These are phyloP conservation scores for Sebastolobus altivelis DNA, from an alignment of 2,797 vertebrate species.

Conservation along the genomic window DNA sequence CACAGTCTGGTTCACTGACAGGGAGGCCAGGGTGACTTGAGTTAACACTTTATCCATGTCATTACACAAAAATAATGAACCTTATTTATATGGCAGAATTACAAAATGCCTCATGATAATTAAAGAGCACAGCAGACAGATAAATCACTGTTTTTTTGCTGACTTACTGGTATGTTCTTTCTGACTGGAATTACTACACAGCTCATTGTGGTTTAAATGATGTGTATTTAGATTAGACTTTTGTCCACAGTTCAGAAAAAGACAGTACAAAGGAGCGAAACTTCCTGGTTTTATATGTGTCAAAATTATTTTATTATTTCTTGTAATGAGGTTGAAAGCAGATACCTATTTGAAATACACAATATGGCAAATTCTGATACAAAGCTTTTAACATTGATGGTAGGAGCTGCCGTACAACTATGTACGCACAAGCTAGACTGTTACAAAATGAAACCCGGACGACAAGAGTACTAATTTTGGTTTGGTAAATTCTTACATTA, in stretches of 20 bases:
- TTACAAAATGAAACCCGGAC: background rate
- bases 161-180: background rate
- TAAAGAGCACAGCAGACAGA: conserved; percentile 18
- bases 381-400: background rate
- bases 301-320: background rate
- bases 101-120: conserved; percentile 20
- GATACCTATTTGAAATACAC: background rate
- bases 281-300: background rate
- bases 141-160: conserved; percentile 17
- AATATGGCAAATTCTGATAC: background rate
- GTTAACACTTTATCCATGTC: background rate
- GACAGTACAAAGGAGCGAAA: background rate
- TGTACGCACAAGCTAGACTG: background rate
- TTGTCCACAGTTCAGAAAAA: background rate
- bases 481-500: conserved; percentile 18
- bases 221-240: background rate
- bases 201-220: background rate
- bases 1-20: conserved; percentile 16
- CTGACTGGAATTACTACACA: background rate
- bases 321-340: background rate
- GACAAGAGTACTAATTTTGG: background rate
- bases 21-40: background rate
- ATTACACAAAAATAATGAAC: conserved; percentile 23
- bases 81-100: conserved; percentile 25
- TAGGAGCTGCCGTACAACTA: background rate